A percentile compares a stretch with the other conserved stretches of the same genome.
These are phyloP conservation scores for Bombus sibiricus DNA, from an alignment of 1,140 invertebrate species.

Conservation along the genomic window DNA sequence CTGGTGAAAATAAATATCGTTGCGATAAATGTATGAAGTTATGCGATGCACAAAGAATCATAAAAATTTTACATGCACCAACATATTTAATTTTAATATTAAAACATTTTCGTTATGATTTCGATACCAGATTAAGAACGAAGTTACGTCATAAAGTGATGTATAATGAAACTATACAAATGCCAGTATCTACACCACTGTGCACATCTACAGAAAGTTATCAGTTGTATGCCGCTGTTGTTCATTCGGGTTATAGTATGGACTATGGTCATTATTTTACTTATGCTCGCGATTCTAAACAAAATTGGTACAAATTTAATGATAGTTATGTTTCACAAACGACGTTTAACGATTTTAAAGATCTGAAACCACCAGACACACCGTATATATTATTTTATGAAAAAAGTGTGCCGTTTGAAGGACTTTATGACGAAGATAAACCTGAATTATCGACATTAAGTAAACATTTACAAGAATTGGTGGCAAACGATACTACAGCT, in stretches of 20 bases:
- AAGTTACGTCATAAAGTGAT: constrained; percentile 88
- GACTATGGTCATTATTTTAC: constrained; percentile 95
- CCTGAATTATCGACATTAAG: constrained; percentile 76
- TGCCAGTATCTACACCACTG: constrained; percentile 81
- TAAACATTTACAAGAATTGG: constrained; percentile 79
- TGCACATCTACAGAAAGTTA: constrained; percentile 82
- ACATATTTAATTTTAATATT: constrained; percentile 90
- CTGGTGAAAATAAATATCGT: constrained; percentile 92
- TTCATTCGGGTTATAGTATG: constrained; percentile 91
- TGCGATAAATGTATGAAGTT: constrained; percentile 90
- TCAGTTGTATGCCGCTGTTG: constrained; percentile 90
- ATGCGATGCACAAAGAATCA: constrained; percentile 89
- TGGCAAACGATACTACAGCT: constrained; percentile 78
- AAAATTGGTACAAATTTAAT: constrained; percentile 92
- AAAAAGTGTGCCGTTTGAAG: constrained; percentile 58
- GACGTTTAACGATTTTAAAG: constrained; percentile 85
- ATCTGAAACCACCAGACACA: constrained; percentile 88
- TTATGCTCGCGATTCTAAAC: constrained; percentile 86
- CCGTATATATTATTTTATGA: constrained; percentile 93
- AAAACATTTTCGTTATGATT: constrained; percentile 91
- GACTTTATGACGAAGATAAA: constrained; percentile 72
- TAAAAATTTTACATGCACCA: constrained; percentile 88
- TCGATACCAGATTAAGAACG: constrained; percentile 87
- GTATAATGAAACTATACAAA: constrained; percentile 85
- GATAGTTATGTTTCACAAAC: constrained; percentile 87